These are phyloP conservation scores for Cryptus armator DNA, from an alignment of 2,888 invertebrate genomes.

Conservation along the genomic window DNA sequence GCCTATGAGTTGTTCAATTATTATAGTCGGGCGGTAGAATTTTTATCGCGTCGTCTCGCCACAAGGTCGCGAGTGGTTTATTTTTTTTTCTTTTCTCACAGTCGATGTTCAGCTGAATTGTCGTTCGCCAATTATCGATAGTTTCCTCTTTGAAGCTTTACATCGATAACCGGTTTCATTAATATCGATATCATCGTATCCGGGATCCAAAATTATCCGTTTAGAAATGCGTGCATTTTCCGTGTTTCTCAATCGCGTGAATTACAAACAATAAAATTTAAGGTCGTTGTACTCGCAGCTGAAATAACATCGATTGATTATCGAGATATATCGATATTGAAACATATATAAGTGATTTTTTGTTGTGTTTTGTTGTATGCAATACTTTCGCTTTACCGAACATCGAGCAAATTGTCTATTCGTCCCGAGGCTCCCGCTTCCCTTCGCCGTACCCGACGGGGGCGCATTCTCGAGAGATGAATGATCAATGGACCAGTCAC, in stretches of 20 bases:
- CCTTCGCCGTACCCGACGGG: background rate
- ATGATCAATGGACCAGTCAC: slow-evolving; percentile 55
- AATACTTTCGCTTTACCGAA: background rate
- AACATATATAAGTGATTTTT: background rate
- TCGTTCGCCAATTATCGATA: background rate
- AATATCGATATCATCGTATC: slow-evolving; percentile 14
- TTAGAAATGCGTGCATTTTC: background rate
- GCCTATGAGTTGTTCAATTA: slow-evolving; percentile 1
- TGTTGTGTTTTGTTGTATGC: background rate
- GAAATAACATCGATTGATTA: background rate
- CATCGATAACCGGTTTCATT: slow-evolving; percentile 6
- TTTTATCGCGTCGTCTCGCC: slow-evolving; percentile 37
- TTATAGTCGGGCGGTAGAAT: background rate
- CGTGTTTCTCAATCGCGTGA: background rate
- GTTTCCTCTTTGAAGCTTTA: background rate
- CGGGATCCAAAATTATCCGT: slow-evolving; percentile 13
- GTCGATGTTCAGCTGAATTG: background rate
- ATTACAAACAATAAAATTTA: slow-evolving; percentile 10
- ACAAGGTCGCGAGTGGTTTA: slow-evolving; percentile 10
- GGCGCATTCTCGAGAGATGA: slow-evolving; percentile 13
- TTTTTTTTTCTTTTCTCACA: background rate
- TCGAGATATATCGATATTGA: background rate
- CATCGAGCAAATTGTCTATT: background rate
- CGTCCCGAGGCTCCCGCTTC: background rate
- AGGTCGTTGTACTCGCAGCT: slow-evolving; percentile 11